Base-by-base conservation (phyloP, 2,888 invertebrate genomes). In the Bellardia bayeri region DNA sequence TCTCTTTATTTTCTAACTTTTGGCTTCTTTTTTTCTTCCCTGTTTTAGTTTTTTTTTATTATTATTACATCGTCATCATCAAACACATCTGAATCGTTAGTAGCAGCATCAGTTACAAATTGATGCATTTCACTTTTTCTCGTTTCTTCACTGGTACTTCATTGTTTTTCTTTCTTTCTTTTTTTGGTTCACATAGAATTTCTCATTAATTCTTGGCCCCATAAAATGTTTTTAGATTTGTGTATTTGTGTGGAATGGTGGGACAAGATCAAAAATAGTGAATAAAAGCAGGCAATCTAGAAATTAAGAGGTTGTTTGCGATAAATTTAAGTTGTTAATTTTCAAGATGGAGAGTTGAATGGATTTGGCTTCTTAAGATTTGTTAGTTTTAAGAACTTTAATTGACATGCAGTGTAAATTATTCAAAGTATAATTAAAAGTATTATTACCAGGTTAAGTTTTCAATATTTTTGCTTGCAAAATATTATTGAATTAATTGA, bases 21-120 rank as follows among this genome's bases (percentile, higher is more conserved):
- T 82, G 74, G 51, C 76, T 78, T 56, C 74, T 87, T 78, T 81
- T 74, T 74, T 58, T 76, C 11, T 37, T 56, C n/a, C 33, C 63
- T 45, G 6, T 72, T 64, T 54, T 8, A 58, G 45, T 54, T 56
- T 66, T 58, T 14, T 14, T 69, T 40, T 14, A 33, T 63, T 74
- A 49, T 74, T 68, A 45, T 42, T 49, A 40, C 54, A 72, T 33
- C 80, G 23, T 61, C 69, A 74, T 85, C 82, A 79, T 75, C 58
- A 58, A 72, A 78, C 61, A 66, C 83, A 81, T 81, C 14, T 58
- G 72, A 61, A 82, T 83, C 58, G 84, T 87, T 82, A 82, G 84
- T 56, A 78, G 68, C 78, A 82, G 78, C 74, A 85, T 79, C 82
- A 85, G 78, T 79, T 82, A 82, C 82, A 87, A 85, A 87, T 79